These are phyloP conservation scores for Watsonalla binaria DNA, from an alignment of 2,888 invertebrate species.

Conservation along the genomic window DNA sequence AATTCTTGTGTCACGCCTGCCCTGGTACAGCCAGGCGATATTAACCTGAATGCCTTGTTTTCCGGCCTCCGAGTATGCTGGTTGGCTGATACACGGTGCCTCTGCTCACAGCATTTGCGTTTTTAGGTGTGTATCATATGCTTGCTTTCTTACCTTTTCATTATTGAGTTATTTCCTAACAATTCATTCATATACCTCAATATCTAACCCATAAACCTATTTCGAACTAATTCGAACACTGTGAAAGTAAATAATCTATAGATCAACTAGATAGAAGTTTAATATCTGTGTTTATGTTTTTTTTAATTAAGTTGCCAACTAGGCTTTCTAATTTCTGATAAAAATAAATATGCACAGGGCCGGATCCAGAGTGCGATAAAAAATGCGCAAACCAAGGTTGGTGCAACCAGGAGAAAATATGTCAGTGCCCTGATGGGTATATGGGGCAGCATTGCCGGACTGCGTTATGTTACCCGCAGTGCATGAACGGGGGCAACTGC, in stretches of 20 bases:
- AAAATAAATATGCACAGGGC: slow-evolving; percentile 72
- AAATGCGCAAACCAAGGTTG: slow-evolving; percentile 92
- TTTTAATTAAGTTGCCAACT: neutral
- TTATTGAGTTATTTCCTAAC: slow-evolving; percentile 2
- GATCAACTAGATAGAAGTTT: no score
- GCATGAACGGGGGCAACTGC: slow-evolving; percentile 95
- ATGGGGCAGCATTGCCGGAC: slow-evolving; percentile 94
- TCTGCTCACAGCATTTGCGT: slow-evolving; percentile 73
- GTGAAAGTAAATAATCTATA: no score
- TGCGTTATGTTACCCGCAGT: slow-evolving; percentile 94
- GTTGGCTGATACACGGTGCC: slow-evolving; percentile 64
- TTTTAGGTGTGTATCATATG: slow-evolving; percentile 73
- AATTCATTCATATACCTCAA: neutral
- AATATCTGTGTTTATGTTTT: neutral
- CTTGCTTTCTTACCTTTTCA: slow-evolving; percentile 42
- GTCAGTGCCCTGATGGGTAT: slow-evolving; percentile 93
- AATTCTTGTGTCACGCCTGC: slow-evolving; percentile 21
- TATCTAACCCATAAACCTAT: slow-evolving; percentile 5
- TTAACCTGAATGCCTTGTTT: slow-evolving; percentile 68
- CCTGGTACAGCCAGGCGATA: slow-evolving; percentile 30
- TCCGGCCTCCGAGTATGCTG: slow-evolving; percentile 65
- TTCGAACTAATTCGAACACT: no score
- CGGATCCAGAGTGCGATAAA: slow-evolving; percentile 93
- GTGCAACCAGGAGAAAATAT: slow-evolving; percentile 90
- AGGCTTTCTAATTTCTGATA: neutral